A percentile compares a stretch with the other conserved stretches of the same genome.
Evolutionary conservation across 2,113 vertebrate genomes (phyloP).

Genomic region (Murina feae): DNA sequence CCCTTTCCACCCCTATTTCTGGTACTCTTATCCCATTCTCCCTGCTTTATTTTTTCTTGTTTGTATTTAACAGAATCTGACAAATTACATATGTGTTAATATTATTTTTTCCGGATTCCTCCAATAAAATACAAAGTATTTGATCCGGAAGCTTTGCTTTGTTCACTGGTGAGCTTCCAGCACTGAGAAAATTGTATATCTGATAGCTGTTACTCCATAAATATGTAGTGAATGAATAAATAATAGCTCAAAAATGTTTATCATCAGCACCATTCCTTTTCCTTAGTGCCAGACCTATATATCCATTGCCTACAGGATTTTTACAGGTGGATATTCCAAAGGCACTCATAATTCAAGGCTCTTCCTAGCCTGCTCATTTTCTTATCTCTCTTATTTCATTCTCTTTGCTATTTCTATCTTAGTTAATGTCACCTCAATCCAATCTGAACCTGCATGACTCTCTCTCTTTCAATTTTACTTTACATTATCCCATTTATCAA

Average conservation of each 20-base stretch:
- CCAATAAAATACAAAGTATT: background rate
- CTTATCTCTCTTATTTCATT: background rate
- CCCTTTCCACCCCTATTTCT: background rate
- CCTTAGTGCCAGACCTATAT: background rate
- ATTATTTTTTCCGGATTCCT: background rate
- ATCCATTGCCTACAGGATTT: background rate
- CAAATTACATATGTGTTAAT: background rate
- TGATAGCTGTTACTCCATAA: background rate
- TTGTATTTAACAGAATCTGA: background rate
- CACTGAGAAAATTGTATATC: background rate
- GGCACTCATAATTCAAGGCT: background rate
- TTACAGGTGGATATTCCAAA: background rate
- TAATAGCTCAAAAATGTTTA: background rate
- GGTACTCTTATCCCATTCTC: background rate
- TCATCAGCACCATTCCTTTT: background rate
- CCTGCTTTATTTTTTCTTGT: background rate
- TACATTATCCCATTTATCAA: background rate
- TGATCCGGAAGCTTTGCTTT: background rate
- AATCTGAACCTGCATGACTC: background rate
- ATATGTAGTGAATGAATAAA: background rate
- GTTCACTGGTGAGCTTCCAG: background rate
- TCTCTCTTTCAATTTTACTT: background rate
- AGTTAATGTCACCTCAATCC: background rate
- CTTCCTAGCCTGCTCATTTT: background rate
- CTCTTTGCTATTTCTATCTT: background rate